A percentile compares a stretch with the other conserved stretches of the same genome.
phyloP scores from a whole-genome alignment of 2,797 vertebrate species.

The Mionectes olivaceus region DNA sequence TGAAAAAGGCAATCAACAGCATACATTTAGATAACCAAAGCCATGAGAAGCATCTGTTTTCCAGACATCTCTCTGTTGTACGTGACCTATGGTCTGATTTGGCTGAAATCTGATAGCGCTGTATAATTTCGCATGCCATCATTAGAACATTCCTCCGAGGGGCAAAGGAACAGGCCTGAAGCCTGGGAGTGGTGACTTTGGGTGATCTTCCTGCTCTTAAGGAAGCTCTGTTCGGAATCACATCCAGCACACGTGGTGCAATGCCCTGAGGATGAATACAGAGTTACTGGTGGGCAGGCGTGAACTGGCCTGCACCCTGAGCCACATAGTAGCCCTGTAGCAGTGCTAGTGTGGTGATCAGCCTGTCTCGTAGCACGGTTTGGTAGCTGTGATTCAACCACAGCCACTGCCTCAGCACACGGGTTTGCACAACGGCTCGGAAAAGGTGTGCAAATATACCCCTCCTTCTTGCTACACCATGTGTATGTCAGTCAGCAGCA shows the following conservation, averaged over 20 bases:
- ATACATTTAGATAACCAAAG: slow-evolving; percentile 26
- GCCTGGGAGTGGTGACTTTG: neutral
- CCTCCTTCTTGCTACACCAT: neutral
- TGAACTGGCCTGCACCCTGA: accelerated
- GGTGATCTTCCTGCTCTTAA: slow-evolving; percentile 8
- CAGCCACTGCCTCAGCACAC: neutral
- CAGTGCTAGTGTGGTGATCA: accelerated
- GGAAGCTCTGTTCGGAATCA: neutral
- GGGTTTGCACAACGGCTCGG: neutral
- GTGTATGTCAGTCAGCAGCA: neutral
- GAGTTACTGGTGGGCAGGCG: neutral
- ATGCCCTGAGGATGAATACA: neutral
- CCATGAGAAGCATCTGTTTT: slow-evolving; percentile 55
- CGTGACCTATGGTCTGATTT: slow-evolving; percentile 34
- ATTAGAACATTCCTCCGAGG: slow-evolving; percentile 16
- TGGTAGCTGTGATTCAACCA: neutral
- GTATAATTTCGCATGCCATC: slow-evolving; percentile 51
- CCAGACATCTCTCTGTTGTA: slow-evolving; percentile 44
- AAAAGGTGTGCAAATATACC: neutral
- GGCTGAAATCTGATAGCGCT: slow-evolving; percentile 58
- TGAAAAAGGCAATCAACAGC: neutral
- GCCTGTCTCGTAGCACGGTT: neutral
- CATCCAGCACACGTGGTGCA: neutral
- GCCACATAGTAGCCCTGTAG: accelerated
- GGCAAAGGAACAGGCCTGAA: slow-evolving; percentile 5